Evolutionary conservation across 2,113 vertebrate genomes (phyloP).

Genomic region (Sinocyclocheilus grahami): DNA sequence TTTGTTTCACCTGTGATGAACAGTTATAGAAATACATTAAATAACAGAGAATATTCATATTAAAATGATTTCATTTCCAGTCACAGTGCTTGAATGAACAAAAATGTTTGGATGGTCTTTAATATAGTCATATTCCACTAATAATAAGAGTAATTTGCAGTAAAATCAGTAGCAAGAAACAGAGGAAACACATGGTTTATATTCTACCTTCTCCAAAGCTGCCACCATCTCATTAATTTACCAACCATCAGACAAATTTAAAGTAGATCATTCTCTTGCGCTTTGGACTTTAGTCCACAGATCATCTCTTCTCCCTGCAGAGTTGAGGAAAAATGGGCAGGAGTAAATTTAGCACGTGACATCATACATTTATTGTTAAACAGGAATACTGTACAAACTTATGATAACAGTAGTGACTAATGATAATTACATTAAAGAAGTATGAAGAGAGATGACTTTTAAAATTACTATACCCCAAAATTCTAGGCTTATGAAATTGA

Average conservation of each 20-base stretch:
- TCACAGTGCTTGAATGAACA: background rate
- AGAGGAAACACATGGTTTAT: background rate
- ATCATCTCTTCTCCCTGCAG: constrained; percentile 9
- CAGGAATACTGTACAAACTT: background rate
- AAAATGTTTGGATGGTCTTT: background rate
- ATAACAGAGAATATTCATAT: background rate
- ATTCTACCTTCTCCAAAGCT: constrained; percentile 23
- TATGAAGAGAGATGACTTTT: too few species aligned
- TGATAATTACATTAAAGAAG: too few species aligned
- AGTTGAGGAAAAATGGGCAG: background rate
- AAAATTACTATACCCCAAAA: too few species aligned
- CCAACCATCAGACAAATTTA: constrained; percentile 19
- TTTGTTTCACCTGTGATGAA: constrained; percentile 19
- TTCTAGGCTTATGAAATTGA: too few species aligned
- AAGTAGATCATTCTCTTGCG: constrained; percentile 4
- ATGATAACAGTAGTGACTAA: background rate
- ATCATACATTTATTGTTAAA: background rate
- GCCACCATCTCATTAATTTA: background rate
- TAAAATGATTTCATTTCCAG: background rate
- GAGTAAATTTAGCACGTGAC: background rate
- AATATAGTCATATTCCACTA: background rate
- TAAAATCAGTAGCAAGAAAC: background rate
- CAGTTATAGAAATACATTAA: background rate
- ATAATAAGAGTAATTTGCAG: background rate
- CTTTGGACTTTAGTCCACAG: background rate